phyloP scores from a whole-genome alignment of 2,888 invertebrate genomes.

The Octodonta nipae region DNA sequence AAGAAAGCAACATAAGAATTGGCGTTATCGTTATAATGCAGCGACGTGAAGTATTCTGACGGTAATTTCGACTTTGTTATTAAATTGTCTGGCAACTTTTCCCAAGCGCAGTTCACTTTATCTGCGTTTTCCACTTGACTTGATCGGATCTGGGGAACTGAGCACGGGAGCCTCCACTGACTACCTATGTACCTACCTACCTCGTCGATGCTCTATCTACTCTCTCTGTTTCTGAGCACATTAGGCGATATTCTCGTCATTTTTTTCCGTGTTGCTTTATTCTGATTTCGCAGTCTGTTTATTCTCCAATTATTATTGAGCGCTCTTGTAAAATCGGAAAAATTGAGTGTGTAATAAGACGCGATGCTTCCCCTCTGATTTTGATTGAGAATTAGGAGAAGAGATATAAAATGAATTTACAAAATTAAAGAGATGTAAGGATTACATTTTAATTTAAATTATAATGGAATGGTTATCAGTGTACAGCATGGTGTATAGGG shows the following conservation, averaged over 20 bases:
- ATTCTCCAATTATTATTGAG: slow-evolving; percentile 2
- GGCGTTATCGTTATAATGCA: slow-evolving; percentile 33
- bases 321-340: too few species aligned
- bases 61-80: slow-evolving; percentile 37
- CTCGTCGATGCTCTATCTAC: background rate
- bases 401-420: too few species aligned
- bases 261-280: slow-evolving; percentile 2
- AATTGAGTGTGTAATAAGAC: too few species aligned
- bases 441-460: too few species aligned
- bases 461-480: too few species aligned
- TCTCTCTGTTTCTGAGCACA: slow-evolving; percentile 3
- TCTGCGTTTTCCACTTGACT: slow-evolving; percentile 34
- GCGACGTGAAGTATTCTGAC: slow-evolving; percentile 32
- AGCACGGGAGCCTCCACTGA: too few species aligned
- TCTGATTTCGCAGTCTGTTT: slow-evolving; percentile 2
- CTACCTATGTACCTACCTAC: background rate
- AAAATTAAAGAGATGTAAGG: too few species aligned
- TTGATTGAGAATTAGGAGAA: too few species aligned
- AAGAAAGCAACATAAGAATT: slow-evolving; percentile 14
- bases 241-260: slow-evolving; percentile 3
- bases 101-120: slow-evolving; percentile 35
- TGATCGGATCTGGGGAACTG: too few species aligned
- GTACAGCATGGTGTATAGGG: too few species aligned
- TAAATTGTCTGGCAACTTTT: slow-evolving; percentile 38
- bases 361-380: too few species aligned